Percentiles rank a stretch among this genome's conserved stretches.
Evolutionary conservation across 23 tunicate genomes (phyloP).

Genomic region (Botrylloides violaceus): DNA sequence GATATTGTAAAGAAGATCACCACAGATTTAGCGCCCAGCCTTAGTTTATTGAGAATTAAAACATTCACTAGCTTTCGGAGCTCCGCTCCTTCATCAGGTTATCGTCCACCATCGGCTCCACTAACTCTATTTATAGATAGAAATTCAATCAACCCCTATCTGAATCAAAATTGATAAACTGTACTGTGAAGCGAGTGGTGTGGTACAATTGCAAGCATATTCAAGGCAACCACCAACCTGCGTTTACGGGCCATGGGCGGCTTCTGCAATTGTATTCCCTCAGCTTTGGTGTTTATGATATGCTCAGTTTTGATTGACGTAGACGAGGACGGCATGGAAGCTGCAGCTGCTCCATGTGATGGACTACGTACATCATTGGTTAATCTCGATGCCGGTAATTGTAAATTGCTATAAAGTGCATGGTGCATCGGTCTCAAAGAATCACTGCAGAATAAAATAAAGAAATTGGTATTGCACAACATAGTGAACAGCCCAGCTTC

Average conservation of each 20-base stretch:
- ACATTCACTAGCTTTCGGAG: too few relatives aligned
- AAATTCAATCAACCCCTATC: too few relatives aligned
- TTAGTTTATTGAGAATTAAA: too few relatives aligned
- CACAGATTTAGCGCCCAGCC: too few relatives aligned
- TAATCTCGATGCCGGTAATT: slow-evolving; percentile 10
- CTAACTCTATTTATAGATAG: too few relatives aligned
- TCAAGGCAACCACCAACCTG: slow-evolving; percentile 30
- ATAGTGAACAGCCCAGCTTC: not conserved
- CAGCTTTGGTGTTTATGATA: not conserved
- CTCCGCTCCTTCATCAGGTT: too few relatives aligned
- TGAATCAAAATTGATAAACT: too few relatives aligned
- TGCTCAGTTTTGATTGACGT: not conserved
- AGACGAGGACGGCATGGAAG: slow-evolving; percentile 78
- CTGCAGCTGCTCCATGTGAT: slow-evolving; percentile 49
- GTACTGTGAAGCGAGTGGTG: too few relatives aligned
- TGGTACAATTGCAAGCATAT: too few relatives aligned
- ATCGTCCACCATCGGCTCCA: too few relatives aligned
- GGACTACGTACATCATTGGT: not conserved
- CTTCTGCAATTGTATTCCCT: slow-evolving; percentile 29
- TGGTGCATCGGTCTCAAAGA: not conserved
- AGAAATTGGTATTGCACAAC: not conserved
- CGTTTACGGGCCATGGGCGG: slow-evolving; percentile 77
- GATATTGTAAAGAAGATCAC: too few relatives aligned
- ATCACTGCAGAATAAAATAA: not conserved
- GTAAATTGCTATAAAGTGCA: not conserved